Percentiles rank a stretch among this genome's conserved stretches.
Evolutionary conservation across 2,888 invertebrate genomes (phyloP).

Genomic region (Acleris holmiana): DNA sequence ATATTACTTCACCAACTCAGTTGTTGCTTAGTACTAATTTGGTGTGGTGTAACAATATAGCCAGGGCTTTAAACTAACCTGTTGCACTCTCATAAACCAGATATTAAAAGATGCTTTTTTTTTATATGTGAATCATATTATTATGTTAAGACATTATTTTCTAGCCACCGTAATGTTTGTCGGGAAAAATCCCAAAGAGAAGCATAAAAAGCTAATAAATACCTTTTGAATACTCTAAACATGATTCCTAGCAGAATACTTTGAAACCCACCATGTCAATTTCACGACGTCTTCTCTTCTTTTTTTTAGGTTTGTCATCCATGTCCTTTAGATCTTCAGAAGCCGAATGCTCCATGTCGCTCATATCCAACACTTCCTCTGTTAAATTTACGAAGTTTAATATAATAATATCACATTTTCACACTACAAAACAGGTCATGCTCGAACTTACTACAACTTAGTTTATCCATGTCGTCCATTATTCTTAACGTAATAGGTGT

Average conservation of each 20-base stretch:
- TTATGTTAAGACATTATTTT: too few species aligned
- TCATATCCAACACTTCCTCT: constrained; percentile 74
- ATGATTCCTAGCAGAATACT: constrained; percentile 5
- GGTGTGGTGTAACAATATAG: too few species aligned
- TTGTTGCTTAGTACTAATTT: too few species aligned
- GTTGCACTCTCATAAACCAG: too few species aligned
- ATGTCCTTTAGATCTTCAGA: constrained; percentile 69
- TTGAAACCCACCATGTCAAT: constrained; percentile 68
- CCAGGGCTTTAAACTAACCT: too few species aligned
- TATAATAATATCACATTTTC: constrained; percentile 21
- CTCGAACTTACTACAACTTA: constrained; percentile 74
- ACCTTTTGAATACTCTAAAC: background rate
- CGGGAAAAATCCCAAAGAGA: background rate
- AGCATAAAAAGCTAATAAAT: background rate
- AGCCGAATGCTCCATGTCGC: constrained; percentile 75
- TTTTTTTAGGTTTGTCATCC: constrained; percentile 71
- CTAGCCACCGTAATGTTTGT: background rate
- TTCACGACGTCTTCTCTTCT: constrained; percentile 73
- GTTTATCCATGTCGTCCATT: constrained; percentile 73
- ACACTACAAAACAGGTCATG: constrained; percentile 9
- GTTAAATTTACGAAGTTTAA: constrained; percentile 47
- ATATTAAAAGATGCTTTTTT: too few species aligned
- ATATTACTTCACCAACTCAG: too few species aligned
- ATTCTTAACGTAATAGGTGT: constrained; percentile 1
- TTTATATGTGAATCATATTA: too few species aligned